A percentile compares a stretch with the other conserved stretches of the same genome.
These are phyloP conservation scores for Elysia chlorotica DNA, from an alignment of 1,140 invertebrate species.

Conservation along the genomic window DNA sequence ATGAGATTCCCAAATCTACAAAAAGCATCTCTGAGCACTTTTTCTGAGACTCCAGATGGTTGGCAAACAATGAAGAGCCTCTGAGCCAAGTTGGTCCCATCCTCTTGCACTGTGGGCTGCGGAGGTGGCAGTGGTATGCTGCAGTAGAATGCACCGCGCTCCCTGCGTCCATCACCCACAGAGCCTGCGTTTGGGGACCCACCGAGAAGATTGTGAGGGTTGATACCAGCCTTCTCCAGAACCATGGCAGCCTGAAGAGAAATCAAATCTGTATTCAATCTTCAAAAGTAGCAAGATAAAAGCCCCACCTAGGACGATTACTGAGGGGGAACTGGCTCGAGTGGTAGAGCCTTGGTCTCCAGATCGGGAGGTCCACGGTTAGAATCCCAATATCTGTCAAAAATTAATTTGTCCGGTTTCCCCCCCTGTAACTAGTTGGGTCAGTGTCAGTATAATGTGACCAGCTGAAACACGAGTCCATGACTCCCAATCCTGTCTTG, in stretches of 20 bases:
- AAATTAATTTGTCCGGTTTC: too few relatives aligned
- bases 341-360: too few relatives aligned
- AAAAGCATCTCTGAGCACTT: conserved; percentile 86
- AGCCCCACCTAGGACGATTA: too few relatives aligned
- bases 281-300: too few relatives aligned
- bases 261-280: too few relatives aligned
- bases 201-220: conserved; percentile 37
- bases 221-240: conserved; percentile 54
- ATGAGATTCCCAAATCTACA: conserved; percentile 92
- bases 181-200: conserved; percentile 44
- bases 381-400: too few relatives aligned
- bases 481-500: too few relatives aligned
- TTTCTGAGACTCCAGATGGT: conserved; percentile 77
- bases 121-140: conserved; percentile 73
- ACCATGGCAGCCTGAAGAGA: conserved; percentile 46
- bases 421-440: too few relatives aligned
- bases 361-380: too few relatives aligned
- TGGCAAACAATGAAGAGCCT: conserved; percentile 67
- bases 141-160: conserved; percentile 65
- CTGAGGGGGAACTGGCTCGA: too few relatives aligned
- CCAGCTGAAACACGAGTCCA: too few relatives aligned
- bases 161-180: conserved; percentile 62
- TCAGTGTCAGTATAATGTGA: too few relatives aligned
- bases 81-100: conserved; percentile 70
- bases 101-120: conserved; percentile 75